These are phyloP conservation scores for Bembecia ichneumoniformis DNA, from an alignment of 2,888 invertebrate genomes.

Conservation along the genomic window DNA sequence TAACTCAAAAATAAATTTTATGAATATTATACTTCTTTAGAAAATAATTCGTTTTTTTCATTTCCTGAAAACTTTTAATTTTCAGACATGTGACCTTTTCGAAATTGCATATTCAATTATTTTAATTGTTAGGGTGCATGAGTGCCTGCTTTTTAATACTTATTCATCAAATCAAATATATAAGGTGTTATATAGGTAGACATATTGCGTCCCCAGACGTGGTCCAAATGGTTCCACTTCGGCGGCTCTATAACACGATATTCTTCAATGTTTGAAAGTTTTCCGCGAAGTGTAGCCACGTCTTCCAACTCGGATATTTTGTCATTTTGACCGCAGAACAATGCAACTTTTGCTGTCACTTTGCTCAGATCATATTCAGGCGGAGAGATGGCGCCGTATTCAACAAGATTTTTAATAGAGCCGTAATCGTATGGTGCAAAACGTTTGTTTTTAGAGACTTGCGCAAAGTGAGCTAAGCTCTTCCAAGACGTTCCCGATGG, in stretches of 20 bases:
- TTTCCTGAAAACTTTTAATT: too few species aligned
- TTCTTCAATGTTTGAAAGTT: slow-evolving; percentile 26
- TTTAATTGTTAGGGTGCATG: too few species aligned
- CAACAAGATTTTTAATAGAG: slow-evolving; percentile 11
- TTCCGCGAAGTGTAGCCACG: slow-evolving; percentile 14
- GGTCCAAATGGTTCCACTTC: slow-evolving; percentile 29
- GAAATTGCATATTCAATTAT: too few species aligned
- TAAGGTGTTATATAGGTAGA: slow-evolving; percentile 17
- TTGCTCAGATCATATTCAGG: slow-evolving; percentile 31
- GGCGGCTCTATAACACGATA: slow-evolving; percentile 12
- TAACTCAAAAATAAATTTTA: too few species aligned
- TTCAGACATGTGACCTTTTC: too few species aligned
- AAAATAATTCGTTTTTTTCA: too few species aligned
- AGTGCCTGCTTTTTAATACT: slow-evolving; percentile 2
- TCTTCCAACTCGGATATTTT: slow-evolving; percentile 24
- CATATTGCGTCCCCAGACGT: slow-evolving; percentile 25
- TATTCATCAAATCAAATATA: slow-evolving; percentile 17
- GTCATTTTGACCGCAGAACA: slow-evolving; percentile 30
- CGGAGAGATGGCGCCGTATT: slow-evolving; percentile 8
- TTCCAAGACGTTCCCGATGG: slow-evolving; percentile 32
- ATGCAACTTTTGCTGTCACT: slow-evolving; percentile 22
- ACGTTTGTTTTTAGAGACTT: slow-evolving; percentile 17
- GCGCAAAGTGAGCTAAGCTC: slow-evolving; percentile 28
- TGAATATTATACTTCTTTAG: too few species aligned
- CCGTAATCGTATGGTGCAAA: slow-evolving; percentile 37